Percentiles rank a stretch among this genome's conserved stretches.
Evolutionary conservation across 2,797 vertebrate genomes (phyloP).

Genomic region (Enoplosus armatus): DNA sequence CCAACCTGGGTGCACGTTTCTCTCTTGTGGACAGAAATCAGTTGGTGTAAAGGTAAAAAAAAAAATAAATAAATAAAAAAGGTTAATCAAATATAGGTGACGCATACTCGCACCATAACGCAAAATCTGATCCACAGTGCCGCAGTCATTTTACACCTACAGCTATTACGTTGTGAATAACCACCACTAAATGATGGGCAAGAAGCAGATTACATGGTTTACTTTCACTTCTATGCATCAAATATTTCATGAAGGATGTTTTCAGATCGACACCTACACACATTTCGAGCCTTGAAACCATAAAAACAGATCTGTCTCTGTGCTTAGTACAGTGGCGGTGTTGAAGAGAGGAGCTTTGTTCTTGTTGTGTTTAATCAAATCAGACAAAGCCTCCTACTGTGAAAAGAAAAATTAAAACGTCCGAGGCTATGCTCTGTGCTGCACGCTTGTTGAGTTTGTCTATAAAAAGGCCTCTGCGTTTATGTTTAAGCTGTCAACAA

Average conservation of each 20-base stretch:
- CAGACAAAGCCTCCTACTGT: conserved; percentile 10
- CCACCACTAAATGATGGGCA: not conserved
- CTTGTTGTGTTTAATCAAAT: conserved; percentile 6
- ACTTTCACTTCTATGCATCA: not conserved
- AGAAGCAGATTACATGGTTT: not conserved
- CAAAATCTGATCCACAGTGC: not conserved
- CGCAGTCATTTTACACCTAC: not conserved
- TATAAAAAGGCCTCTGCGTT: not conserved
- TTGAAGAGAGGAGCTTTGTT: conserved; percentile 13
- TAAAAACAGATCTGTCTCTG: not conserved
- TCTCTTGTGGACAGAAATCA: not conserved
- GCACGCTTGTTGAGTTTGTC: not conserved
- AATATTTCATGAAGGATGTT: not conserved
- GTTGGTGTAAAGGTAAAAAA: not conserved
- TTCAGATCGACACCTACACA: not conserved
- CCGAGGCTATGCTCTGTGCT: not conserved
- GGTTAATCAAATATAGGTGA: not conserved
- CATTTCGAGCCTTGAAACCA: not conserved
- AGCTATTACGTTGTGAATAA: not conserved
- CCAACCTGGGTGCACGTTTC: not conserved
- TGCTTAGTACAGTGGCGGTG: not conserved
- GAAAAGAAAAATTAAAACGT: conserved; percentile 9
- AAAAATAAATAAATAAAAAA: not conserved
- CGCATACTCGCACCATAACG: not conserved
- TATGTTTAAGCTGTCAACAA: not conserved